These are phyloP conservation scores for Uria aalge DNA, from an alignment of 2,113 vertebrate genomes.

Conservation along the genomic window DNA sequence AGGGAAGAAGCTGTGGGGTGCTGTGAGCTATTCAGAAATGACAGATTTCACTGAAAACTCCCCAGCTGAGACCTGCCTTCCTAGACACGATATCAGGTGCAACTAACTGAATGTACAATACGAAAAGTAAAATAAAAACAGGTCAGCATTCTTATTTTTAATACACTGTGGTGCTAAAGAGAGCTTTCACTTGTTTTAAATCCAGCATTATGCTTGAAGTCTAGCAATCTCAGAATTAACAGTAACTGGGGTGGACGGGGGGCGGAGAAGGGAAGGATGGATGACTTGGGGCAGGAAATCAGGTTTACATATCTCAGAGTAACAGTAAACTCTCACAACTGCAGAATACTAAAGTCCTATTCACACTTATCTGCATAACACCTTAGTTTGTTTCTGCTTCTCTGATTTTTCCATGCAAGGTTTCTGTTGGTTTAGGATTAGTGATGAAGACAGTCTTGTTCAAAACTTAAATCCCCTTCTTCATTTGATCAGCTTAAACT, in stretches of 20 bases:
- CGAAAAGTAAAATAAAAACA: neutral
- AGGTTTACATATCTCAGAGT: neutral
- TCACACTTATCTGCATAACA: neutral
- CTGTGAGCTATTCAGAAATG: neutral
- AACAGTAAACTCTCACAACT: neutral
- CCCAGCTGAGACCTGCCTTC: neutral
- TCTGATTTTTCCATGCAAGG: neutral
- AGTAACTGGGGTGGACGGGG: neutral
- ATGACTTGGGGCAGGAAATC: neutral
- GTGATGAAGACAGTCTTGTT: neutral
- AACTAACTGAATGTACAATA: neutral
- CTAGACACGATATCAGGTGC: rapidly evolving
- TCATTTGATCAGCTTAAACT: neutral
- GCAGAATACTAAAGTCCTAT: neutral
- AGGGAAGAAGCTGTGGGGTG: neutral
- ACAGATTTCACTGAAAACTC: neutral
- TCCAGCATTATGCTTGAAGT: neutral
- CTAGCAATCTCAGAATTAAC: neutral
- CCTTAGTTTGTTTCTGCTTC: neutral
- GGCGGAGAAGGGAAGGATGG: neutral
- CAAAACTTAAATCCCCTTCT: neutral
- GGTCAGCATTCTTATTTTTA: neutral
- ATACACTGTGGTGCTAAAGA: neutral
- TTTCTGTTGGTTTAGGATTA: neutral
- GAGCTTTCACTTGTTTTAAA: neutral